A percentile compares a stretch with the other conserved stretches of the same genome.
phyloP scores from a whole-genome alignment of 2,888 invertebrate genomes.

The Salticus scenicus region DNA sequence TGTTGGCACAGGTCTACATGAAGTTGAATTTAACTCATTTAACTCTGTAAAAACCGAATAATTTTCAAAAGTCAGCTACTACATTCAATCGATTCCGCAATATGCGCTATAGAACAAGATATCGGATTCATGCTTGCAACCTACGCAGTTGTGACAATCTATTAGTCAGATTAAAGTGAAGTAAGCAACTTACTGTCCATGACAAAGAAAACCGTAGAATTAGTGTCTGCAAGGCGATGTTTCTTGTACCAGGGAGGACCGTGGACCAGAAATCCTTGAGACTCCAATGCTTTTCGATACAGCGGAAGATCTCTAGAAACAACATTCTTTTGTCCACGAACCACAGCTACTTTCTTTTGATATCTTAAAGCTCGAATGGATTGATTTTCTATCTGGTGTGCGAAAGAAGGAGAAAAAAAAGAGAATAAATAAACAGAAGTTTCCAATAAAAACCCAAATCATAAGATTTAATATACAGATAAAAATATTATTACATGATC shows the following conservation, averaged over 20 bases:
- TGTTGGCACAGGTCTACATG: too few relatives aligned
- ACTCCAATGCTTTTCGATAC: constrained; percentile 69
- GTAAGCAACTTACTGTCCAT: constrained; percentile 62
- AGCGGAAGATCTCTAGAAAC: constrained; percentile 71
- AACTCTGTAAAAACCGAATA: too few relatives aligned
- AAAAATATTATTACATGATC: too few relatives aligned
- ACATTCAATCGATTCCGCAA: too few relatives aligned
- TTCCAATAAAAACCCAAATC: not conserved
- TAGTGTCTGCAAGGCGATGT: constrained; percentile 49
- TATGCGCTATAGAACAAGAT: too few relatives aligned
- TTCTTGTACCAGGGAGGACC: constrained; percentile 69
- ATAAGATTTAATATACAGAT: too few relatives aligned
- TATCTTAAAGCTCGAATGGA: constrained; percentile 44
- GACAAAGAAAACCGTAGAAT: constrained; percentile 57
- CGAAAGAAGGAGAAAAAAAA: too few relatives aligned
- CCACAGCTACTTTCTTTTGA: constrained; percentile 65
- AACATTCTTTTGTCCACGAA: constrained; percentile 71
- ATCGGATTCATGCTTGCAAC: too few relatives aligned
- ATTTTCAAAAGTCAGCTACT: too few relatives aligned
- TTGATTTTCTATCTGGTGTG: constrained; percentile 62
- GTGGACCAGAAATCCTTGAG: constrained; percentile 69
- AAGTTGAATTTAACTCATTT: too few relatives aligned
- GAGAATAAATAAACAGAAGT: not conserved
- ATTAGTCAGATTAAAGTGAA: too few relatives aligned
- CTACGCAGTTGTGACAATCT: too few relatives aligned